These are phyloP conservation scores for Sminthurides aquaticus DNA, from an alignment of 2,888 invertebrate genomes.

Conservation along the genomic window DNA sequence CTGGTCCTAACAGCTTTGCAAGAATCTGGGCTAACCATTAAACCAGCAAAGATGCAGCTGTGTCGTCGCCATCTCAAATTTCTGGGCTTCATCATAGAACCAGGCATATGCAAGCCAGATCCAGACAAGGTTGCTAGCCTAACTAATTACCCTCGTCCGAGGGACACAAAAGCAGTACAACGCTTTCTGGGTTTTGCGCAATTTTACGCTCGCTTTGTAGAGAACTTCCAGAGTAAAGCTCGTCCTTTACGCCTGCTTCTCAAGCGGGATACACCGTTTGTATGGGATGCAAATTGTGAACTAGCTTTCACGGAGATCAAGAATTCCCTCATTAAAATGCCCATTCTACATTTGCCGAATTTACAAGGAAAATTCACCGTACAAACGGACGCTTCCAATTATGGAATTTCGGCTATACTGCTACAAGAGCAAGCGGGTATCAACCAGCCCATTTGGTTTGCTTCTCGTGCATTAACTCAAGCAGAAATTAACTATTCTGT, in stretches of 20 bases:
- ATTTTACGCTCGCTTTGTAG: too few relatives aligned
- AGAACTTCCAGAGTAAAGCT: conserved; percentile 19
- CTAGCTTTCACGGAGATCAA: conserved; percentile 21
- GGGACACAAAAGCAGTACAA: too few relatives aligned
- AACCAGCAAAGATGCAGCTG: conserved; percentile 37
- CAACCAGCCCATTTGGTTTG: conserved; percentile 38
- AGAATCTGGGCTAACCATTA: too few relatives aligned
- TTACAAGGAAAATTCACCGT: conserved; percentile 37
- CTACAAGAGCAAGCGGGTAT: conserved; percentile 36
- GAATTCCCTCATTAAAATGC: conserved; percentile 20
- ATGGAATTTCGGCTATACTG: conserved; percentile 43
- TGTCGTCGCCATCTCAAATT: conserved; percentile 41
- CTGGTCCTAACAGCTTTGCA: conserved; percentile 15
- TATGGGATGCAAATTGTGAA: conserved; percentile 19
- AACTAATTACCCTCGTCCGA: conserved; percentile 21
- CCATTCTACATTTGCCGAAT: conserved; percentile 40
- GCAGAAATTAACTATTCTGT: conserved; percentile 47
- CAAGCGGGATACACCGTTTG: conserved; percentile 21
- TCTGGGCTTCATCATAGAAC: conserved; percentile 46
- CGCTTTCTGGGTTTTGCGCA: too few relatives aligned
- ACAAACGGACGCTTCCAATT: conserved; percentile 42
- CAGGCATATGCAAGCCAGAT: too few relatives aligned
- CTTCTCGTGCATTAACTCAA: conserved; percentile 32
- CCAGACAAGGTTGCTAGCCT: conserved; percentile 41
- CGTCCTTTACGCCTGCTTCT: conserved; percentile 24